Evolutionary conservation across 2,797 vertebrate species (phyloP).

Genomic region (Prunella strophiata): DNA sequence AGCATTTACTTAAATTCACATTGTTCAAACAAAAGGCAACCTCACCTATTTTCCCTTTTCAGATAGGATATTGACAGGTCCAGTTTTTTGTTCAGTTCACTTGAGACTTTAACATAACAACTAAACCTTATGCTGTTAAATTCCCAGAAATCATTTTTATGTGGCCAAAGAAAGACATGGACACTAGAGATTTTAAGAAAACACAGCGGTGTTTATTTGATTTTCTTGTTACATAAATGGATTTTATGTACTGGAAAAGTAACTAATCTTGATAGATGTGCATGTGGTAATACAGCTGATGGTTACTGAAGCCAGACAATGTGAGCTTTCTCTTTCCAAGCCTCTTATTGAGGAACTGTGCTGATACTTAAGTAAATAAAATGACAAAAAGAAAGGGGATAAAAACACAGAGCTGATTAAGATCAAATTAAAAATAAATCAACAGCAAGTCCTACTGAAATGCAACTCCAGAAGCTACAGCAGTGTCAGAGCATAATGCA

Average conservation of each 20-base stretch:
- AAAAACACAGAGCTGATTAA: conserved; percentile 76
- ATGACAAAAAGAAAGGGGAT: conserved; percentile 70
- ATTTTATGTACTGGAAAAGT: conserved; percentile 82
- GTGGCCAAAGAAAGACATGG: conserved; percentile 66
- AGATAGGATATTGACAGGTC: conserved; percentile 25
- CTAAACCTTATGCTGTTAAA: conserved; percentile 34
- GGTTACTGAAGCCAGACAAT: conserved; percentile 74
- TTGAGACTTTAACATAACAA: conserved; percentile 53
- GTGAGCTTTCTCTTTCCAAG: conserved; percentile 74
- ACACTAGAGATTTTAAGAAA: conserved; percentile 75
- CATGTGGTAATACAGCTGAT: conserved; percentile 75
- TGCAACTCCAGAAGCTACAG: conserved; percentile 43
- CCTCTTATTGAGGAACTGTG: conserved; percentile 74
- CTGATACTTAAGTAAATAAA: conserved; percentile 78
- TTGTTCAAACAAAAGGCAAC: neutral
- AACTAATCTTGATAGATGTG: conserved; percentile 82
- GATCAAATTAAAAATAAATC: conserved; percentile 72
- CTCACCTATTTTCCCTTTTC: conserved; percentile 31
- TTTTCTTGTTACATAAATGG: conserved; percentile 81
- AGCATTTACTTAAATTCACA: conserved; percentile 24
- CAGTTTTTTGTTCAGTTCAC: conserved; percentile 22
- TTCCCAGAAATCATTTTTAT: conserved; percentile 77
- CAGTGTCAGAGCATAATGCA: neutral
- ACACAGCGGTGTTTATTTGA: conserved; percentile 78
- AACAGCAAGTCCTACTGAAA: conserved; percentile 56